Base-by-base conservation (phyloP, 2,113 vertebrate species). In the Barbus barbus region DNA sequence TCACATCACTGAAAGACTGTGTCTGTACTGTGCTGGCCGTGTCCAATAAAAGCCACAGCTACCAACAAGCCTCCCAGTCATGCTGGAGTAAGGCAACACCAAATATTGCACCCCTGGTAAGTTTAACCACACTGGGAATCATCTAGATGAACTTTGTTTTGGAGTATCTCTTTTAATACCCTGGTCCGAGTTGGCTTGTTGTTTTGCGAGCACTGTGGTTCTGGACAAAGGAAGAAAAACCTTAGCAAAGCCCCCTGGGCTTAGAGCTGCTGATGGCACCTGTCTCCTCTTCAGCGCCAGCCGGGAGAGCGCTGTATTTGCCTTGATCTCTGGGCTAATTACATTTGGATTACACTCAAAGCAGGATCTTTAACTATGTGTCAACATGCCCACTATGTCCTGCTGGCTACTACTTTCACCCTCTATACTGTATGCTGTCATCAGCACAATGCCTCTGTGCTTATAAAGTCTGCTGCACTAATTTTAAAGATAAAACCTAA, bases 281-380 rank as follows among this genome's bases (percentile, higher is more conserved):
- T 77, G 48, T 77, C 74, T 75, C n/a, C 44, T 75, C 44, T 75
- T 75, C 72, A 75, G 72, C n/a, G 44, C 44, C 73, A 28, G 11
- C 2, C 9, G 9, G 74, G 28, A 77, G 26, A 56, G 9, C 28
- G 9, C 28, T 36, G 3, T 77, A 33, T 33, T 51, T 48, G 28
- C 48, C 48, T 48, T 76, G 24, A 67, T 67, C 63, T 67, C 63
- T 28, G 28, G 28, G 73, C 46, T 36, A 77, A 77, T 77, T 56
- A n/a, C 28, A 77, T 36, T 67, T 36, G 63, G 63, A 67, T 28
- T 36, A 67, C 63, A 67, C 12, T 18, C 28, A 77, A 56, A 77
- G 48, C 74, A 53, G 74, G 48, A 53, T 56, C 48, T 77, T 77
- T 53, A 48, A 77, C 74, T 20, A 36, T 44, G 72, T 44, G 44